Percentiles rank a stretch among this genome's conserved stretches.
Conservation (phyloP, 2,888 invertebrate genomes). For the Lasioglossum pauxillum region DNA sequence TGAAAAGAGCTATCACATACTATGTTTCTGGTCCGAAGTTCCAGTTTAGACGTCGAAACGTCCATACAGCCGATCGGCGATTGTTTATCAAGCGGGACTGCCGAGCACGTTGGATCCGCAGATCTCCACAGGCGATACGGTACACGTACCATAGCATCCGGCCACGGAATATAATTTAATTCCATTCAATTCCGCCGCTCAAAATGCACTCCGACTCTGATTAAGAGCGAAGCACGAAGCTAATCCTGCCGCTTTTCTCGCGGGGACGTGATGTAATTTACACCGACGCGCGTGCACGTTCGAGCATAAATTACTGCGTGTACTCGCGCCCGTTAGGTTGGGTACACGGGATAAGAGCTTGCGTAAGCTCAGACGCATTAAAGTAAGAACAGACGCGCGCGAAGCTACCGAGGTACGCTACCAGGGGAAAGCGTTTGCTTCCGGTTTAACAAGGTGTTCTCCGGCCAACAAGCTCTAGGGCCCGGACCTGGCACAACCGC, state of each 20-base stretch:
- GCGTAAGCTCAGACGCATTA: slow-evolving; percentile 48
- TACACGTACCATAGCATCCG: neutral
- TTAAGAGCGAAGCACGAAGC: slow-evolving; percentile 11
- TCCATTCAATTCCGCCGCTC: slow-evolving; percentile 17
- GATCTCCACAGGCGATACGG: neutral
- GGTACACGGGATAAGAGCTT: slow-evolving; percentile 42
- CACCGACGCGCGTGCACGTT: slow-evolving; percentile 43
- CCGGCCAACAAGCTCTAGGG: neutral
- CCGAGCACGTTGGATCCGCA: neutral
- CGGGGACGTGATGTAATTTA: slow-evolving; percentile 47
- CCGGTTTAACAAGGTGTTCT: slow-evolving; percentile 6
- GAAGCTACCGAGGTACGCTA: neutral
- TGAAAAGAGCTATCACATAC: neutral
- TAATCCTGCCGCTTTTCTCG: slow-evolving; percentile 50
- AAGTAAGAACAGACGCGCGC: slow-evolving; percentile 23
- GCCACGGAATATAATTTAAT: slow-evolving; percentile 28
- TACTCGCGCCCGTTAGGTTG: slow-evolving; percentile 38
- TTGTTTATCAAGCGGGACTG: neutral
- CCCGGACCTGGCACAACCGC: neutral
- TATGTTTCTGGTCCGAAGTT: neutral
- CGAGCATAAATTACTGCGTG: slow-evolving; percentile 51
- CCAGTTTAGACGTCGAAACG: neutral
- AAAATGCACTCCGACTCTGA: slow-evolving; percentile 8
- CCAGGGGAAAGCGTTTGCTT: neutral
- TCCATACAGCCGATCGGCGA: neutral